These are phyloP conservation scores for Euura saliciscinereae DNA, from an alignment of 1,140 invertebrate species.

Conservation along the genomic window DNA sequence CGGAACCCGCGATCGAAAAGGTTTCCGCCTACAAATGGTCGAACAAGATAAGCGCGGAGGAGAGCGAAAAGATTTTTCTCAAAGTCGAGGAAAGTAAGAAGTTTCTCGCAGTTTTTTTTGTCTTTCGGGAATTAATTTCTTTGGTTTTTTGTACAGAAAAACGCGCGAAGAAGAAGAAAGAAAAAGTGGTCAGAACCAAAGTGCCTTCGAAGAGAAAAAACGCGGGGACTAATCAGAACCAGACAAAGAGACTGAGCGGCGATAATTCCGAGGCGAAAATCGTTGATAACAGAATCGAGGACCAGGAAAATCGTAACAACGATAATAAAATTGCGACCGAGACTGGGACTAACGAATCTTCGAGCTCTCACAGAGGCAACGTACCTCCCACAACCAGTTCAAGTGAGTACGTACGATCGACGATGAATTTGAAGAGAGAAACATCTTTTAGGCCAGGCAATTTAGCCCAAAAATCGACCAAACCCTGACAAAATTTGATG, in stretches of 20 bases:
- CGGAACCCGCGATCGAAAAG: constrained; percentile 57
- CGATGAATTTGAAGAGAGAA: too few species aligned
- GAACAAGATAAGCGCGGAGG: constrained; percentile 57
- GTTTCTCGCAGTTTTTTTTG: neutral
- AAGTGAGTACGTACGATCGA: neutral
- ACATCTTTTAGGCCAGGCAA: neutral
- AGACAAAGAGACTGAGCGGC: constrained; percentile 35
- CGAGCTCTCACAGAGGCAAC: too few species aligned
- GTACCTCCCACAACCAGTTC: neutral
- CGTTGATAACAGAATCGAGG: constrained; percentile 41
- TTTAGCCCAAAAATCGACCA: too few species aligned
- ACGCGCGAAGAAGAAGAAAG: constrained; percentile 38
- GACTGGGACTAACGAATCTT: neutral
- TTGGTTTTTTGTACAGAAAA: constrained; percentile 26
- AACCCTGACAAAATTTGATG: too few species aligned
- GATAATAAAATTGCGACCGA: neutral
- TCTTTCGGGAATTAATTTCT: too few species aligned
- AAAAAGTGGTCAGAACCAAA: constrained; percentile 35
- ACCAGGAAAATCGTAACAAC: constrained; percentile 55
- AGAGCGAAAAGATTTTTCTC: constrained; percentile 44
- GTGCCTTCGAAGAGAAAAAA: constrained; percentile 45
- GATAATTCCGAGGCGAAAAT: constrained; percentile 30
- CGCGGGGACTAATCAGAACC: constrained; percentile 19
- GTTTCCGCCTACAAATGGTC: constrained; percentile 59
- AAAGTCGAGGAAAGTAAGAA: constrained; percentile 41